phyloP scores from a whole-genome alignment of 2,888 invertebrate species.

The Hoplodrina blanda region DNA sequence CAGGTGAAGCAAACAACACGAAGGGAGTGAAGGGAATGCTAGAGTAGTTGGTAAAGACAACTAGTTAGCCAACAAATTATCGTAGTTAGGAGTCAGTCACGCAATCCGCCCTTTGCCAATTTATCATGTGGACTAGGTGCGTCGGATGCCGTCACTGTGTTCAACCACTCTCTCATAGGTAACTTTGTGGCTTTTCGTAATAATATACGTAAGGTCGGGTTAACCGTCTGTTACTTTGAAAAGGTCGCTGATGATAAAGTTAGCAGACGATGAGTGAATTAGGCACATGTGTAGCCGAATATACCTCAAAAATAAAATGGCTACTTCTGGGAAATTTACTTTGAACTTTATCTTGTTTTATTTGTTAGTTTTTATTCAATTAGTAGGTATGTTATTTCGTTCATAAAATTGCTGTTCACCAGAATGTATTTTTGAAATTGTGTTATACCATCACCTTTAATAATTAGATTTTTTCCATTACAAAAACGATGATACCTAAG shows the following conservation, averaged over 20 bases:
- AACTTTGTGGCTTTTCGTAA: slow-evolving; percentile 40
- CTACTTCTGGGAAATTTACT: slow-evolving; percentile 27
- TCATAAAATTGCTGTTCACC: neutral
- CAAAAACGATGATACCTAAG: neutral
- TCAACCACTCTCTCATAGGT: slow-evolving; percentile 38
- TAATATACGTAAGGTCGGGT: slow-evolving; percentile 21
- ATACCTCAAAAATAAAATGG: slow-evolving; percentile 10
- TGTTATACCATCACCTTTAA: neutral
- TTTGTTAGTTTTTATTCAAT: slow-evolving; percentile 13
- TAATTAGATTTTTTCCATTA: neutral
- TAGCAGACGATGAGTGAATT: slow-evolving; percentile 35
- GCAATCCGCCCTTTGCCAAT: slow-evolving; percentile 68
- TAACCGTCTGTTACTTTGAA: slow-evolving; percentile 30
- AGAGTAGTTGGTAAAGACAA: slow-evolving; percentile 65
- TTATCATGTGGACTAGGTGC: slow-evolving; percentile 64
- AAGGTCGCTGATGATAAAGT: slow-evolving; percentile 35
- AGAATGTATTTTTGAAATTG: neutral
- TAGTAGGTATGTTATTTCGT: slow-evolving; percentile 6
- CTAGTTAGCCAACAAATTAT: slow-evolving; percentile 71
- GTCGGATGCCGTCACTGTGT: slow-evolving; percentile 53
- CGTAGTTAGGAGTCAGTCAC: slow-evolving; percentile 73
- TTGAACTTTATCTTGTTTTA: slow-evolving; percentile 13
- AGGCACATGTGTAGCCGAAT: slow-evolving; percentile 14
- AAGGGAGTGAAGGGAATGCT: slow-evolving; percentile 39
- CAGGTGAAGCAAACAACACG: slow-evolving; percentile 46